Conservation (phyloP, 1,140 invertebrate genomes). For the Leptinotarsa undecemlineata region DNA sequence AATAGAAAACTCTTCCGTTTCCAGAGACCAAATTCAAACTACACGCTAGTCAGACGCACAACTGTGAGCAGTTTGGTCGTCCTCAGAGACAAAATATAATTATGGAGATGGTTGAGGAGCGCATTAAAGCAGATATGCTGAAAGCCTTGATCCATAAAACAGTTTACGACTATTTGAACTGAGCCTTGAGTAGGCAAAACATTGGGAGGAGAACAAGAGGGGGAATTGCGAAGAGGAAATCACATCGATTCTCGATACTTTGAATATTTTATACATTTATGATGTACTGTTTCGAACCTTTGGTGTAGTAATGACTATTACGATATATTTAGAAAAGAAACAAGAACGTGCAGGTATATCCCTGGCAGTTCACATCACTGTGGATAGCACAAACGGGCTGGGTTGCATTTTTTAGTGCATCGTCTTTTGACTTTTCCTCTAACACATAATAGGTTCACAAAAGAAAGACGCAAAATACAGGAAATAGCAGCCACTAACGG, state of each 20-base stretch:
- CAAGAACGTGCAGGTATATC: too few species aligned
- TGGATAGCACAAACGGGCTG: too few species aligned
- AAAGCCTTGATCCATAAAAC: conserved; percentile 52
- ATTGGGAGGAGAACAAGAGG: not conserved
- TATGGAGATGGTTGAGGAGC: conserved; percentile 47
- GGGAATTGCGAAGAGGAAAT: not conserved
- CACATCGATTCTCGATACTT: not conserved
- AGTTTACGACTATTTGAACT: conserved; percentile 41
- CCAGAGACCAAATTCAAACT: not conserved
- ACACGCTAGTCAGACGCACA: conserved; percentile 21
- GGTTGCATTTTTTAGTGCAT: too few species aligned
- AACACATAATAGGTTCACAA: too few species aligned
- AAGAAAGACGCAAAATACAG: too few species aligned
- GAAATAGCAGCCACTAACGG: too few species aligned
- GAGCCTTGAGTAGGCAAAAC: not conserved
- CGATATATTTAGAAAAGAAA: too few species aligned
- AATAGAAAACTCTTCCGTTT: too few species aligned
- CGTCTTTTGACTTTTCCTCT: too few species aligned
- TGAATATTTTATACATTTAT: conserved; percentile 30
- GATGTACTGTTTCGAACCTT: too few species aligned
- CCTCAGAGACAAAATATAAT: conserved; percentile 49
- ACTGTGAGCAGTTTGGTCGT: conserved; percentile 45
- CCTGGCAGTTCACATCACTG: too few species aligned
- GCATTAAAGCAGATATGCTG: conserved; percentile 50
- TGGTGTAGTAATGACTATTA: too few species aligned